Evolutionary conservation across 2,888 invertebrate species (phyloP).

Genomic region (Himalopsyche anomala): DNA sequence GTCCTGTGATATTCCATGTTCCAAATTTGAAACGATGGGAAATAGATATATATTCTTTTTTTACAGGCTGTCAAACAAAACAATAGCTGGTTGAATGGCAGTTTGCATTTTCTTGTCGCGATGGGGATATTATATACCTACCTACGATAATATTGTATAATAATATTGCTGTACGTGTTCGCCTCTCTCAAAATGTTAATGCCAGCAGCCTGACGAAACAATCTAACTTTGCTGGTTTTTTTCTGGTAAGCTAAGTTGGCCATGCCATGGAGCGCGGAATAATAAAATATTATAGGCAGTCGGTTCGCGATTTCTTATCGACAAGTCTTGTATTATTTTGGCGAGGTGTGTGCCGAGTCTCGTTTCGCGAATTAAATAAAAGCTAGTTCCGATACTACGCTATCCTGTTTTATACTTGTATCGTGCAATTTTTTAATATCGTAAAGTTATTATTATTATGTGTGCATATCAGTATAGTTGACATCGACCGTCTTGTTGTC

Average conservation of each 20-base stretch:
- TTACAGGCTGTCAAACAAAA: no score
- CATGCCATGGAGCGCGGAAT: constrained; percentile 1
- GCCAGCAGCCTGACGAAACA: constrained; percentile 12
- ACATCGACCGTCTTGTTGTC: neutral
- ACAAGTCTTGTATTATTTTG: neutral
- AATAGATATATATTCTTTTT: no score
- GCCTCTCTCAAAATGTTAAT: constrained; percentile 7
- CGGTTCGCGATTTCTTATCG: constrained; percentile 29
- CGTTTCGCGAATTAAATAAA: neutral
- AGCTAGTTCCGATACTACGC: neutral
- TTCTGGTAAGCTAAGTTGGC: constrained; percentile 2
- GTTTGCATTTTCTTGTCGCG: neutral
- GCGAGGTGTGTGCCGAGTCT: neutral
- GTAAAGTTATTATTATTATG: constrained; percentile 2
- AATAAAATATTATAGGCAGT: constrained; percentile 18
- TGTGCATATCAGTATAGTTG: neutral
- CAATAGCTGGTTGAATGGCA: neutral
- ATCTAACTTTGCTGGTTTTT: constrained; percentile 30
- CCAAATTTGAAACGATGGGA: no score
- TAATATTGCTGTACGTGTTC: neutral
- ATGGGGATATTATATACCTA: neutral
- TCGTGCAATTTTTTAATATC: neutral
- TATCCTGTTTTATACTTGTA: neutral
- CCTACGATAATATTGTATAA: neutral
- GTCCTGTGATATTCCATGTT: no score